Percentiles rank a stretch among this genome's conserved stretches.
Conservation (phyloP, 2,888 invertebrate species). For the Agrochola litura region DNA sequence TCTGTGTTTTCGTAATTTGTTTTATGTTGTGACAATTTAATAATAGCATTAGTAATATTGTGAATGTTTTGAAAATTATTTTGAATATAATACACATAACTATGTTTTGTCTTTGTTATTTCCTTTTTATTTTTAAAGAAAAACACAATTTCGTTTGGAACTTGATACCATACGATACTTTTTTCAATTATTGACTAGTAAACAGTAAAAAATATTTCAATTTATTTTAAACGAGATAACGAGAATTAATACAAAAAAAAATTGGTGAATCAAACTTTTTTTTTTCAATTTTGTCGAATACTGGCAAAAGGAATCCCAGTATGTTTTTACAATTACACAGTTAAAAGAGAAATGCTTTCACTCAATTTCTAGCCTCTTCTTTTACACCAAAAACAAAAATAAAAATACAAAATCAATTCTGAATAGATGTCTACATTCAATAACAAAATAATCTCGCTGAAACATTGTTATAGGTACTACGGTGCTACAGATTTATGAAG, state of each 20-base stretch:
- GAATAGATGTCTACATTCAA: conserved; percentile 16
- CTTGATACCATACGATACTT: neutral
- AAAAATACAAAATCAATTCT: neutral
- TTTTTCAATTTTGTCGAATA: no score
- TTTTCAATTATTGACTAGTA: neutral
- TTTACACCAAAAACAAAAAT: neutral
- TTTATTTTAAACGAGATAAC: neutral
- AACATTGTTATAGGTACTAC: conserved; percentile 41
- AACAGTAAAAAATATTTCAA: neutral
- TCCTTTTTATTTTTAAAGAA: neutral
- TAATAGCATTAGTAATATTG: neutral
- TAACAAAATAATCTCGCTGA: conserved; percentile 51
- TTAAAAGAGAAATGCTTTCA: neutral
- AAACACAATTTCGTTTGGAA: neutral
- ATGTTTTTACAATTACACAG: neutral
- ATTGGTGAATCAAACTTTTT: no score
- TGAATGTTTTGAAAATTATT: neutral
- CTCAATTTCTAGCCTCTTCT: neutral
- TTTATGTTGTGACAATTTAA: conserved; percentile 32
- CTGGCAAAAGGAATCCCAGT: neutral
- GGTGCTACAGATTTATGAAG: conserved; percentile 55
- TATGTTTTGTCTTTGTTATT: neutral
- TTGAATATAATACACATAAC: neutral
- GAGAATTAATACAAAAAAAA: neutral
- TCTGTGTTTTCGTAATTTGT: conserved; percentile 31